phyloP scores from a whole-genome alignment of 2,888 invertebrate species.

The Drosophila paranaensis region DNA sequence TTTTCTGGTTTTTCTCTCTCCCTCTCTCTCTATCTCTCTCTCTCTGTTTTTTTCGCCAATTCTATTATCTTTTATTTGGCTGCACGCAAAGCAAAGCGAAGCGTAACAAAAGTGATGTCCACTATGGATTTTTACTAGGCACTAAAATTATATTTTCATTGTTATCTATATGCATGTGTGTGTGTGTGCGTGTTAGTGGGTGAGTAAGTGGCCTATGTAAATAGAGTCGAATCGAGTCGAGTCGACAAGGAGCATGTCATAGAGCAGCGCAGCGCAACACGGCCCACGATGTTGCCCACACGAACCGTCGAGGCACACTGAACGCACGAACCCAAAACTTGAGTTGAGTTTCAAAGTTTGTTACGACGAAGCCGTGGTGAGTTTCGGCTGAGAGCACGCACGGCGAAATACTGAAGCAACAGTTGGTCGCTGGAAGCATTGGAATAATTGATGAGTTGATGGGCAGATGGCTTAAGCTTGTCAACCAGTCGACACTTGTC shows the following conservation, averaged over 20 bases:
- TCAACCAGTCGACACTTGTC: slow-evolving; percentile 11
- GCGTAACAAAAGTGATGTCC: slow-evolving; percentile 66
- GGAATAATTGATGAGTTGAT: slow-evolving; percentile 28
- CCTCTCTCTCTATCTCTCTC: background rate
- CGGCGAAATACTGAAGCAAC: slow-evolving; percentile 39
- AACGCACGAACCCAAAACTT: slow-evolving; percentile 10
- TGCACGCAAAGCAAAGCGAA: slow-evolving; percentile 60
- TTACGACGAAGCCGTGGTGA: slow-evolving; percentile 24
- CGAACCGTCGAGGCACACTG: slow-evolving; percentile 18
- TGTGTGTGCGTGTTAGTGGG: slow-evolving; percentile 5
- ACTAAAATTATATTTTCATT: slow-evolving; percentile 76
- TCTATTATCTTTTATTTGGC: slow-evolving; percentile 49
- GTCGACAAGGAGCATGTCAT: slow-evolving; percentile 4
- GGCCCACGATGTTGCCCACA: background rate
- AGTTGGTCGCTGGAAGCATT: slow-evolving; percentile 57
- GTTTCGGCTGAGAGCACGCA: slow-evolving; percentile 12
- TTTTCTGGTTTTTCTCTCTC: background rate
- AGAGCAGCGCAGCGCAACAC: too few species aligned
- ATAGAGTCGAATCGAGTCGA: slow-evolving; percentile 28
- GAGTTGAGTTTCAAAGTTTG: slow-evolving; percentile 24
- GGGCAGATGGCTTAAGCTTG: slow-evolving; percentile 8
- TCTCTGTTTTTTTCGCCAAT: slow-evolving; percentile 21
- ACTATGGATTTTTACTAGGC: slow-evolving; percentile 72
- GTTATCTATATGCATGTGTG: slow-evolving; percentile 45
- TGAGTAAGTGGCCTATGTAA: slow-evolving; percentile 34